phyloP scores from a whole-genome alignment of 2,797 vertebrate species.

The Gorsachius magnificus region DNA sequence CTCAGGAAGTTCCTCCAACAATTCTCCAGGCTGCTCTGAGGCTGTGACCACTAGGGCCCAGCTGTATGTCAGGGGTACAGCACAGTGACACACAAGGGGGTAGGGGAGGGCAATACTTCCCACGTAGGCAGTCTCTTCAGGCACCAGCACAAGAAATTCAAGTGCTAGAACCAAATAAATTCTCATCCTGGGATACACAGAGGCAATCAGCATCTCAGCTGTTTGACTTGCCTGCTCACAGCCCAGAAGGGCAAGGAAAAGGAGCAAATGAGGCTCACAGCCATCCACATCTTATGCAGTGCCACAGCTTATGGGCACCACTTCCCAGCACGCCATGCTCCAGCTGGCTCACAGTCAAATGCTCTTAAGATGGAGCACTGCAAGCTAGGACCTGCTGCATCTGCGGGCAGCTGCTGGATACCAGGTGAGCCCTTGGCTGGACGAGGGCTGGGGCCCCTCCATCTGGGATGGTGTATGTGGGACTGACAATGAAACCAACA shows the following conservation, averaged over 20 bases:
- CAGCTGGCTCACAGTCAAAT: constrained; percentile 23
- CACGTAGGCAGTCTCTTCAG: neutral
- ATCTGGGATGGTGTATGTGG: constrained; percentile 23
- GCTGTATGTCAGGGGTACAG: neutral
- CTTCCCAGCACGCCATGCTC: neutral
- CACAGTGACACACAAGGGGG: neutral
- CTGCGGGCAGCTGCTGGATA: constrained; percentile 51
- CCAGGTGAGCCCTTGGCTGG: constrained; percentile 56
- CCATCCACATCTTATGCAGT: neutral
- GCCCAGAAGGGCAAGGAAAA: neutral
- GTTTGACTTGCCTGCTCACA: constrained; percentile 17
- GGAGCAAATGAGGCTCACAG: neutral
- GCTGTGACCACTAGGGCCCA: neutral
- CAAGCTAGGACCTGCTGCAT: constrained; percentile 47
- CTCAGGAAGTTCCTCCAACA: neutral
- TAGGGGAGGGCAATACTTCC: neutral
- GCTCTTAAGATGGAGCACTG: constrained; percentile 22
- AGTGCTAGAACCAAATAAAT: neutral
- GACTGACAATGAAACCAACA: constrained; percentile 59
- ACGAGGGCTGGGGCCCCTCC: constrained; percentile 47
- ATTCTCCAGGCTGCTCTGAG: neutral
- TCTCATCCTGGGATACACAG: neutral
- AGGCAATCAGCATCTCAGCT: neutral
- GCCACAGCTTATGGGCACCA: constrained; percentile 9
- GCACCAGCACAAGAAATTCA: neutral